Evolutionary conservation across 2,797 vertebrate species (phyloP).

Genomic region (Anolis apletophallus): DNA sequence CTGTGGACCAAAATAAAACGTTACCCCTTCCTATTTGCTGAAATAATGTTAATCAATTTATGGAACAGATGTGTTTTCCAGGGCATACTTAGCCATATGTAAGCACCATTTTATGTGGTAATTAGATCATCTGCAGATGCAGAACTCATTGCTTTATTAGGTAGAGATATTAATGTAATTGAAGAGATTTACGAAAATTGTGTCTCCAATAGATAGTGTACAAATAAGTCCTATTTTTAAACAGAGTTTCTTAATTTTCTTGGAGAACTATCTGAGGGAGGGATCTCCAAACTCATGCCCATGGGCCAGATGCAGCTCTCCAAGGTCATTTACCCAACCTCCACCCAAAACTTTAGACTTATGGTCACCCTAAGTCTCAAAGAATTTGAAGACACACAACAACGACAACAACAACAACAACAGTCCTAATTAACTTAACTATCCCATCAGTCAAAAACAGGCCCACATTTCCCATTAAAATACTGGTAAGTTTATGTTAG

Average conservation of each 20-base stretch:
- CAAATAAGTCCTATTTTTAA: neutral
- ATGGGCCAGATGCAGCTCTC: no score
- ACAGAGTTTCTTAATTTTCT: neutral
- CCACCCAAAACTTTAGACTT: no score
- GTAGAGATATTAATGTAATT: conserved; percentile 9
- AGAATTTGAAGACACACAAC: no score
- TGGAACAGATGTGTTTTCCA: conserved; percentile 26
- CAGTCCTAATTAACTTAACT: no score
- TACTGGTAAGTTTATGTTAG: no score
- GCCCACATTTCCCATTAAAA: no score
- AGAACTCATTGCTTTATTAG: conserved; percentile 42
- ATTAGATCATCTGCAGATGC: conserved; percentile 30
- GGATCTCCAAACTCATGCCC: no score
- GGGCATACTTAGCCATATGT: conserved; percentile 17
- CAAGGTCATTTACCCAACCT: no score
- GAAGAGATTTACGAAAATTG: neutral
- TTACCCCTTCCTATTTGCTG: conserved; percentile 40
- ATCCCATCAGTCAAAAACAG: no score
- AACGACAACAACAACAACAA: no score
- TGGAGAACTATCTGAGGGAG: neutral
- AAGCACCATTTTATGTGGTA: neutral
- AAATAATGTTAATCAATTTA: conserved; percentile 26
- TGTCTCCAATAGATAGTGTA: neutral
- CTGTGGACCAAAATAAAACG: conserved; percentile 39
- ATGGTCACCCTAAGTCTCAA: no score